phyloP scores from a whole-genome alignment of 2,113 vertebrate species.

The Muntiacus reevesi region DNA sequence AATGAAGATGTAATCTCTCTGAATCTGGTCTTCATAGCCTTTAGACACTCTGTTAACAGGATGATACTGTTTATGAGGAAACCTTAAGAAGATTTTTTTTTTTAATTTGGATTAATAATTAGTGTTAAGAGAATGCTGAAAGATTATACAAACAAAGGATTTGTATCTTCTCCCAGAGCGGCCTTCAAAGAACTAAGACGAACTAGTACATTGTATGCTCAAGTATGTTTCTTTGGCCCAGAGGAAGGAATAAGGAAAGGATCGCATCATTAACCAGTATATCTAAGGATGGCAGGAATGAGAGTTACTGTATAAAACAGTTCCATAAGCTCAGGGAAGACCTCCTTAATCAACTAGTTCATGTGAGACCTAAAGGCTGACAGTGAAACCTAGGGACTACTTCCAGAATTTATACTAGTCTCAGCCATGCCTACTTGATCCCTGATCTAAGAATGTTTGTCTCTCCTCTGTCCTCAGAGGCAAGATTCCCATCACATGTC shows the following conservation, averaged over 20 bases:
- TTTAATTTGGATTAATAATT: slow-evolving; percentile 8
- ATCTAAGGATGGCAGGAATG: background rate
- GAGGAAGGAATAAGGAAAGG: background rate
- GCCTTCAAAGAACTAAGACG: background rate
- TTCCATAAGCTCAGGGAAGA: background rate
- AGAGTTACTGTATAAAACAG: background rate
- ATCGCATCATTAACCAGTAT: background rate
- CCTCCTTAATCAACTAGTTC: background rate
- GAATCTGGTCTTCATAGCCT: background rate
- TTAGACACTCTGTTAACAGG: background rate
- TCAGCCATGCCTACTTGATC: background rate
- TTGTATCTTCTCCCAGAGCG: background rate
- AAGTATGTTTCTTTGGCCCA: background rate
- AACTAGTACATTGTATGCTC: background rate
- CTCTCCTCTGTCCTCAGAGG: no score
- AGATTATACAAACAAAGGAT: background rate
- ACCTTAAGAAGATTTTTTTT: background rate
- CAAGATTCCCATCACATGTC: background rate
- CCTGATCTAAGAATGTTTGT: no score
- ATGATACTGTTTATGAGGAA: background rate
- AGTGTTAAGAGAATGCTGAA: background rate
- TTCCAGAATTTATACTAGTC: no score
- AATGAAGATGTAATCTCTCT: background rate
- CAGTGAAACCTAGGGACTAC: background rate
- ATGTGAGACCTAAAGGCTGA: background rate